Percentiles rank a stretch among this genome's conserved stretches.
phyloP scores from a whole-genome alignment of 2,797 vertebrate species.

The Myotis myotis region DNA sequence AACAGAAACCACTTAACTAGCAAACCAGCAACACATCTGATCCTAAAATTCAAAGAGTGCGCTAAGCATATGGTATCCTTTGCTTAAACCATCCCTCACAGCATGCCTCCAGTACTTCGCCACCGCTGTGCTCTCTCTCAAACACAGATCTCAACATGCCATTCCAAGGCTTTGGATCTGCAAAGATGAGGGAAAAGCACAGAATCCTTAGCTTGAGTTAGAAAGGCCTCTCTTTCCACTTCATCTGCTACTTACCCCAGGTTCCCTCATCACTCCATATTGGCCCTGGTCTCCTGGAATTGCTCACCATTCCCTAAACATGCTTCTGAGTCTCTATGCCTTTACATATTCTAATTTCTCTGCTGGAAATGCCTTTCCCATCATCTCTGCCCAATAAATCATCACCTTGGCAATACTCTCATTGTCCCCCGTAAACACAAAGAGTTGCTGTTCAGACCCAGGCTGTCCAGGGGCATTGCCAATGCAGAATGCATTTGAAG shows the following conservation, averaged over 20 bases:
- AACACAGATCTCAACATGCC: background rate
- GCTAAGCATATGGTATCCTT: background rate
- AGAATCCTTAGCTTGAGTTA: background rate
- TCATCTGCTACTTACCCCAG: background rate
- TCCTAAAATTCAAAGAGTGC: background rate
- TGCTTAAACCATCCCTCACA: background rate
- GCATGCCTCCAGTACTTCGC: background rate
- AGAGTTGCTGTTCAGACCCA: background rate
- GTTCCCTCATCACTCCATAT: background rate
- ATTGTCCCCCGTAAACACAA: background rate
- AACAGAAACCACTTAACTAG: conserved; percentile 4
- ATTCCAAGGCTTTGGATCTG: background rate
- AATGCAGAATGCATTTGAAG: background rate
- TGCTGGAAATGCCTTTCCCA: background rate
- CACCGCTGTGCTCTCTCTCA: background rate
- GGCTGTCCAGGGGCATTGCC: background rate
- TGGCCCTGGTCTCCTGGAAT: background rate
- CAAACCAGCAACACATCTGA: background rate
- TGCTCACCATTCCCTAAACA: background rate
- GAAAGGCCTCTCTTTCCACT: background rate
- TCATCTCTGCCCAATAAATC: background rate
- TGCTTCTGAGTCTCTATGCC: background rate
- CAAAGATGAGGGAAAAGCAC: background rate
- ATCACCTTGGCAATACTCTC: background rate
- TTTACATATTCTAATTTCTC: background rate